These are phyloP conservation scores for Elephas maximus DNA, from an alignment of 2,113 vertebrate species.

Conservation along the genomic window DNA sequence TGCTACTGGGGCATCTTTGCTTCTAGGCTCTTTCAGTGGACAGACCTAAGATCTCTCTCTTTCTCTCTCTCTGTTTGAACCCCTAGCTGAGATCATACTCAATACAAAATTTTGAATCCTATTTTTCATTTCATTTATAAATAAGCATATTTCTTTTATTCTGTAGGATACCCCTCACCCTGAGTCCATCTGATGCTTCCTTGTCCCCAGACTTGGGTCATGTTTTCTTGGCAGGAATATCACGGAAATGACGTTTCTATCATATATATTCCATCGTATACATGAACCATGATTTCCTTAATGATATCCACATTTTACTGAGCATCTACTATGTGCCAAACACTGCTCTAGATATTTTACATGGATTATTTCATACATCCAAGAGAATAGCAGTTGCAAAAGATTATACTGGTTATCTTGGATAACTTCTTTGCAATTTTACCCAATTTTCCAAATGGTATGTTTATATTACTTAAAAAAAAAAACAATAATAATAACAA, in stretches of 20 bases:
- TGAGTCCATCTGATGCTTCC: not conserved
- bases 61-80: not conserved
- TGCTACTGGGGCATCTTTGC: too few species aligned
- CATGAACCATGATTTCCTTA: not conserved
- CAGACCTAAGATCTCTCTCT: not conserved
- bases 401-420: not conserved
- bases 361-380: not conserved
- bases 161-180: not conserved
- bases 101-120: not conserved
- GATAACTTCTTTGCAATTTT: not conserved
- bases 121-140: constrained; percentile 9
- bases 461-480: not conserved
- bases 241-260: not conserved
- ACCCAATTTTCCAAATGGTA: not conserved
- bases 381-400: not conserved
- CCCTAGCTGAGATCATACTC: not conserved
- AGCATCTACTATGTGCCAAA: too few species aligned
- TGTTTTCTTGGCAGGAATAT: not conserved
- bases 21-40: not conserved
- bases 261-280: not conserved
- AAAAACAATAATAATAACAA: not conserved
- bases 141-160: not conserved
- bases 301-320: not conserved
- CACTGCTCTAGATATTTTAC: not conserved
- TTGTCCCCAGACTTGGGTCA: not conserved